Conservation (phyloP, 2,888 invertebrate genomes). For the Volucella zonaria region DNA sequence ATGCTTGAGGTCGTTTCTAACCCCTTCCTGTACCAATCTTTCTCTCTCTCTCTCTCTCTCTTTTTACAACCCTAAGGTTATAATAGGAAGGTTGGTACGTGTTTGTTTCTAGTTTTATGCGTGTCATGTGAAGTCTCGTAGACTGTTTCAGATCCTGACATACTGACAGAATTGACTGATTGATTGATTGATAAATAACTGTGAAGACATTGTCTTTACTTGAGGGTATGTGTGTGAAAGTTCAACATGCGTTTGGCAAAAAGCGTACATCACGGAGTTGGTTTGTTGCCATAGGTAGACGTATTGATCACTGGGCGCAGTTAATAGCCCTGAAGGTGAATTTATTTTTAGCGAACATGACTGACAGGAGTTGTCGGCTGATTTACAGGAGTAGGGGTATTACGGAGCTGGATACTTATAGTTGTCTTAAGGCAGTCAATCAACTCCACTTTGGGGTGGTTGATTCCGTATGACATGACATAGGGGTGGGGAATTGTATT, state of each 20-base stretch:
- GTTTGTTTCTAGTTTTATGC: slow-evolving; percentile 60
- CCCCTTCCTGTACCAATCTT: slow-evolving; percentile 34
- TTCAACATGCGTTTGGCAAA: slow-evolving; percentile 47
- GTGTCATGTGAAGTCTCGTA: slow-evolving; percentile 52
- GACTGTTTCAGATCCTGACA: slow-evolving; percentile 53
- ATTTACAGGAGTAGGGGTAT: slow-evolving; percentile 9
- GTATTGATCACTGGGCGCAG: slow-evolving; percentile 59
- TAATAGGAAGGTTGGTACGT: not conserved
- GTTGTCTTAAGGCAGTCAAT: slow-evolving; percentile 22
- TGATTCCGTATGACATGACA: not conserved
- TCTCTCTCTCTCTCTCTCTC: not conserved
- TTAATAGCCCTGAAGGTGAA: slow-evolving; percentile 41
- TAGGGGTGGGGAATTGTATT: not conserved
- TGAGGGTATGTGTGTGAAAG: slow-evolving; percentile 6
- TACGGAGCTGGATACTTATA: slow-evolving; percentile 16
- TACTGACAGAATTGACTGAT: slow-evolving; percentile 65
- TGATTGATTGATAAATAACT: slow-evolving; percentile 72
- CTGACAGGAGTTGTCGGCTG: slow-evolving; percentile 53
- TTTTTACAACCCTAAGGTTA: too few species aligned
- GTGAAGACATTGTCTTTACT: slow-evolving; percentile 36
- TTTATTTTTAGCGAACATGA: slow-evolving; percentile 58
- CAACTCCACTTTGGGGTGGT: not conserved
- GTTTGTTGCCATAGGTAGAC: slow-evolving; percentile 14
- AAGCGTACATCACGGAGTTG: not conserved
- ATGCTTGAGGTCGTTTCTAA: slow-evolving; percentile 41